Evolutionary conservation across 35 echinoderm and acorn worm genomes (phyloP).

Genomic region (Stichopus chloronotus): DNA sequence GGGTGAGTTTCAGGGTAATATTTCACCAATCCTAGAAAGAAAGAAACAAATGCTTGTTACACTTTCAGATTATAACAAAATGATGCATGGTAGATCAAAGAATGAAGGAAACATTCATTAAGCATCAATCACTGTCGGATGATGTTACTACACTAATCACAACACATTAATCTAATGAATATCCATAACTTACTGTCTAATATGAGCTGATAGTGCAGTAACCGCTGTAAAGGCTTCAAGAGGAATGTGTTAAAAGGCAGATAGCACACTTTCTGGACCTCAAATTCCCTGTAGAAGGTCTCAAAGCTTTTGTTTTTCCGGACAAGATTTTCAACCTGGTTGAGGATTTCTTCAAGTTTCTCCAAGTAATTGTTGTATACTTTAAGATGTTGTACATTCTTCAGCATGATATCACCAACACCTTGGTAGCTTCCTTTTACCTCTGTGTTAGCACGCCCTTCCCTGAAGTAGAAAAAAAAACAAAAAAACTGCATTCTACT

Average conservation of each 20-base stretch:
- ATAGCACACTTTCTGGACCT: conserved; percentile 99
- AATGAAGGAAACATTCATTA: too few relatives aligned
- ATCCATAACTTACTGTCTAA: conserved; percentile 79
- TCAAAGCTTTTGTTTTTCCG: conserved; percentile 97
- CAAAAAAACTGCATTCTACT: not conserved
- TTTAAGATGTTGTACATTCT: conserved; percentile 95
- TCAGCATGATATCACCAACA: conserved; percentile 94
- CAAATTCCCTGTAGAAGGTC: conserved; percentile 96
- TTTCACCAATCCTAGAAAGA: conserved; percentile 80
- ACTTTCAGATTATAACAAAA: not conserved
- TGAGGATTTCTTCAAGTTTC: conserved; percentile 81
- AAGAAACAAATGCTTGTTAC: not conserved
- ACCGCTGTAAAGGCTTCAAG: conserved; percentile 91
- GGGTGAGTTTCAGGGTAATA: conserved; percentile 89
- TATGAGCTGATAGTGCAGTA: conserved; percentile 90
- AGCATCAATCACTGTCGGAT: too few relatives aligned
- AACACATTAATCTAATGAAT: not conserved
- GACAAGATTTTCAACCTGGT: conserved; percentile 71
- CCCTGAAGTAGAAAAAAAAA: conserved; percentile 64
- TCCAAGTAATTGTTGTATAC: conserved; percentile 91
- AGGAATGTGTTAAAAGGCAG: conserved; percentile 99
- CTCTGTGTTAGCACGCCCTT: conserved; percentile 82
- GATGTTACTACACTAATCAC: too few relatives aligned
- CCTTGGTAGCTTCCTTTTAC: conserved; percentile 89
- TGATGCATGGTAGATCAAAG: not conserved